Conservation (phyloP, 2,797 vertebrate species). For the Gallinago nigripennis region DNA sequence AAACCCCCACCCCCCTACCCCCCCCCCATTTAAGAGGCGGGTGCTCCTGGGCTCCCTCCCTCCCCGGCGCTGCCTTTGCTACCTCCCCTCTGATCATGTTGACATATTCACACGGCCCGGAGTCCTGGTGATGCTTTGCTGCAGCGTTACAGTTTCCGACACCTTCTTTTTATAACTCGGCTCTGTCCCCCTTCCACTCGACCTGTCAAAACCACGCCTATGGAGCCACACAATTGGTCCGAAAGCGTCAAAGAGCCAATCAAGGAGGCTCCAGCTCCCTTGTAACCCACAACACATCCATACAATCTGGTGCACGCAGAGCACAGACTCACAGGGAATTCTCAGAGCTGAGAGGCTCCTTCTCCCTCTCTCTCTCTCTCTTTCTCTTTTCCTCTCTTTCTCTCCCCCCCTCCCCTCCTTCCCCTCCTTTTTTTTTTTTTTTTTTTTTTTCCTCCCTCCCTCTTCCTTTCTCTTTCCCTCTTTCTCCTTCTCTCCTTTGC, state of each 20-base stretch:
- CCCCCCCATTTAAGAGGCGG: slow-evolving; percentile 65
- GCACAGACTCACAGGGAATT: slow-evolving; percentile 93
- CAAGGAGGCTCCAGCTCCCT: slow-evolving; percentile 89
- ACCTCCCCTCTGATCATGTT: slow-evolving; percentile 85
- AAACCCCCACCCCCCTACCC: background rate
- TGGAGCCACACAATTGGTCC: slow-evolving; percentile 98
- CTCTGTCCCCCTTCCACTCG: slow-evolving; percentile 93
- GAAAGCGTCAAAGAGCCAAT: slow-evolving; percentile 99
- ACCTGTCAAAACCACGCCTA: slow-evolving; percentile 99
- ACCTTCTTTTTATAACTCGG: slow-evolving; percentile 98
- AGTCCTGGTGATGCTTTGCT: slow-evolving; percentile 87
- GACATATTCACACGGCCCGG: slow-evolving; percentile 92
- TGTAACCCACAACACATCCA: slow-evolving; percentile 91
- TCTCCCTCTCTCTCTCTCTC: slow-evolving; percentile 78
- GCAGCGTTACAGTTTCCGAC: slow-evolving; percentile 93
- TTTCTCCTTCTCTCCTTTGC: background rate
- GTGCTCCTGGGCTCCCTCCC: slow-evolving; percentile 31
- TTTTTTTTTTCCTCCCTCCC: background rate
- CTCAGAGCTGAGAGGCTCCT: slow-evolving; percentile 87
- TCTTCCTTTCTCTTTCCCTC: background rate
- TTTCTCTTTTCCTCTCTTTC: slow-evolving; percentile 67
- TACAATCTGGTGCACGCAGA: slow-evolving; percentile 88
- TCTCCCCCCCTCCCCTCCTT: background rate
- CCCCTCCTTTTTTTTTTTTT: no score
- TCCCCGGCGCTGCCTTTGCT: slow-evolving; percentile 69